phyloP scores from a whole-genome alignment of 2,113 vertebrate genomes.

The Cephalophus harveyi region DNA sequence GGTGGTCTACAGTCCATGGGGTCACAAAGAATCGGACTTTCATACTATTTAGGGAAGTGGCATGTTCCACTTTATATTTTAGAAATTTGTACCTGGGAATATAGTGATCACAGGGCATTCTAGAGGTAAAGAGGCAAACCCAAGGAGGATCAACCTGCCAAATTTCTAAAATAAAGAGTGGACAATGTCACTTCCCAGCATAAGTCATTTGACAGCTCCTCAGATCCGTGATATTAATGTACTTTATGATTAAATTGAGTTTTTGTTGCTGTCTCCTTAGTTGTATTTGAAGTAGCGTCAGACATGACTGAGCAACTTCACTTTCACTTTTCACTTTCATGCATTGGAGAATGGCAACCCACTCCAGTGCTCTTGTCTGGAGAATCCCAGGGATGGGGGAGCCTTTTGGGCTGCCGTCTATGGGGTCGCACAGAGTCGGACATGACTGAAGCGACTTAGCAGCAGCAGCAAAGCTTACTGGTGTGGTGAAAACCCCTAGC shows the following conservation, averaged over 20 bases:
- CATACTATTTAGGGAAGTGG: neutral
- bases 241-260: too few relatives aligned
- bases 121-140: neutral
- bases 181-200: neutral
- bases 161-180: neutral
- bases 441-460: too few relatives aligned
- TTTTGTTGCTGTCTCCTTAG: too few relatives aligned
- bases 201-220: neutral
- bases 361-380: too few relatives aligned
- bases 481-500: neutral
- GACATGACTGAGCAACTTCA: too few relatives aligned
- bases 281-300: too few relatives aligned
- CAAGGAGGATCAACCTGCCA: neutral
- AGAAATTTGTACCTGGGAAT: neutral
- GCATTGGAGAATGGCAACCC: too few relatives aligned
- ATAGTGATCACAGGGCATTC: neutral
- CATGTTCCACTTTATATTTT: neutral
- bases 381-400: too few relatives aligned
- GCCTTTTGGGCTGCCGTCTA: too few relatives aligned
- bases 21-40: neutral
- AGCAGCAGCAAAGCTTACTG: neutral
- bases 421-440: too few relatives aligned
- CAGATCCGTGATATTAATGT: too few relatives aligned
- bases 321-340: too few relatives aligned
- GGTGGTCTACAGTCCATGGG: neutral